Percentiles rank a stretch among this genome's conserved stretches.
phyloP scores from a whole-genome alignment of 2,113 vertebrate genomes.

The Hippolais icterina region DNA sequence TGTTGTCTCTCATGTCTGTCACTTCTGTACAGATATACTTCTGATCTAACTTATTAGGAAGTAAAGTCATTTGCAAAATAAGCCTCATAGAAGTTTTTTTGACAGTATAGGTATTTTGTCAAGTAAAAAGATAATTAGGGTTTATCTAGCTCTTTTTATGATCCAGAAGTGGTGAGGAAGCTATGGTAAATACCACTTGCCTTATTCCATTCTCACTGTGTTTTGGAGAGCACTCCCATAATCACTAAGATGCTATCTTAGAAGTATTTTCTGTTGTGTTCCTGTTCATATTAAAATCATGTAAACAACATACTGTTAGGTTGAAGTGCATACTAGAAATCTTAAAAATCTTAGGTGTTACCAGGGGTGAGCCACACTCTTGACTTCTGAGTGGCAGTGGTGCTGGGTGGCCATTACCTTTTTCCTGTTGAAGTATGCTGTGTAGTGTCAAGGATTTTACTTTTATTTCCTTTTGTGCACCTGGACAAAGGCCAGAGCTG shows the following conservation, averaged over 20 bases:
- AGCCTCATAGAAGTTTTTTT: background rate
- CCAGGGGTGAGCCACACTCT: background rate
- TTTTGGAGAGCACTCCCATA: background rate
- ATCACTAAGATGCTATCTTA: background rate
- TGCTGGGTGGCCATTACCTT: background rate
- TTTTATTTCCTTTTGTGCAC: background rate
- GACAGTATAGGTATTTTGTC: background rate
- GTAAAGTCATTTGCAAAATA: background rate
- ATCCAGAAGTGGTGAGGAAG: background rate
- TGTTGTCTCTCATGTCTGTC: background rate
- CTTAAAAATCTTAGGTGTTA: background rate
- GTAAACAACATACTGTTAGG: background rate
- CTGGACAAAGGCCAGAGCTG: background rate
- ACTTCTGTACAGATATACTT: background rate
- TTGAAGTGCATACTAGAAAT: background rate
- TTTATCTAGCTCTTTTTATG: background rate
- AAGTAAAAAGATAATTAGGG: background rate
- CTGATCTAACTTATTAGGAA: background rate
- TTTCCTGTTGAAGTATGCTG: background rate
- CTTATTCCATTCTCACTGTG: background rate
- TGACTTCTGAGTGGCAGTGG: background rate
- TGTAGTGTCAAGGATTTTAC: background rate
- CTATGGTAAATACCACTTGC: background rate
- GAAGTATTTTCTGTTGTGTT: conserved; percentile 10
- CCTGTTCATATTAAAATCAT: background rate